Evolutionary conservation across 2,797 vertebrate species (phyloP), one percentile per base, ranked within the genome.

Genomic region (Alcedo atthis): DNA sequence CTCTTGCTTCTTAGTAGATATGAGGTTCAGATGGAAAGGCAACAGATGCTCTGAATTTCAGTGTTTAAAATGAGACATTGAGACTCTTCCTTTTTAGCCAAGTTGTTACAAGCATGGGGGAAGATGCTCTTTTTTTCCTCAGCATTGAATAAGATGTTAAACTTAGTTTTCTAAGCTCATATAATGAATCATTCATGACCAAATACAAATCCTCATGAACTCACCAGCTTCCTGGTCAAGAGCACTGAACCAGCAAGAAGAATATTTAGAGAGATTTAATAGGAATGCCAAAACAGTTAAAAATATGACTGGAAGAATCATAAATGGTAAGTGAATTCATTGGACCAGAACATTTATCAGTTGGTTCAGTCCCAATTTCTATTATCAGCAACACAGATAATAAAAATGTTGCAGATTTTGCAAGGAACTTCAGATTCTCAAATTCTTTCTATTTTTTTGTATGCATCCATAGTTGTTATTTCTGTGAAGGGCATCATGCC

Each of bases 121-220:
- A 93, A 93, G 93, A 95, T 92, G 89, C 85, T 92, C 92, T 93
- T 94, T 97, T 93, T 86, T 46, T 64, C 68, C 75, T 92, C 77
- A 69, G 68, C 78, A 35, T 68, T 82, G 80, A 96, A 75, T 93
- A 93, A 94, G 95, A 93, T 89, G 93, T 94, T 97, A 96, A 96
- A 93, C 84, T 93, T 95, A 74, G 79, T 96, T 96, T 97, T 93
- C 89, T 81, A 88, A 95, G 92, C 69, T 88, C 16, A 7, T 66
- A 91, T 96, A 61, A 96, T 97, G 94, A 96, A 97, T 96, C 94
- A 96, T 97, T 97, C 94, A 96, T 93, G 75, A 96, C 85, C 88
- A 93, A 93, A 62, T 79, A 88, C 91, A 93, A 93, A 90, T 94
- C 92, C 82, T 90, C 69, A 90, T 20, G 8, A 96, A 96, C 90